Conservation (phyloP, 2,797 vertebrate species). For the Pangasius sanitwongsei region DNA sequence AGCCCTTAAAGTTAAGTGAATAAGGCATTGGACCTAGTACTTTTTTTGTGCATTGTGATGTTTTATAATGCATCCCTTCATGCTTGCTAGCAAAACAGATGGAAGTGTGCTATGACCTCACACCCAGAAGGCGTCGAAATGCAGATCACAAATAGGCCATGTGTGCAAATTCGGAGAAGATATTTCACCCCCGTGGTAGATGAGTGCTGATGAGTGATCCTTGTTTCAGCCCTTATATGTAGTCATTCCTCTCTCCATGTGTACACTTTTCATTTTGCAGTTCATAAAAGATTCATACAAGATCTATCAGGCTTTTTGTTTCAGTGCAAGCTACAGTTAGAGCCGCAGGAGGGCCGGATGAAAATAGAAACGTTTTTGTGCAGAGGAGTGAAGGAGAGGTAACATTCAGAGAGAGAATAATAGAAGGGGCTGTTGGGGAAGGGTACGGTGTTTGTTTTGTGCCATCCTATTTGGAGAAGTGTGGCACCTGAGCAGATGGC, state of each 20-base stretch:
- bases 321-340: constrained; percentile 32
- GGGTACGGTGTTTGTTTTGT: constrained; percentile 18
- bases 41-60: neutral
- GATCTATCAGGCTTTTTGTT: constrained; percentile 35
- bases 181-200: neutral
- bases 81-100: constrained; percentile 16
- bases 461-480: constrained; percentile 47
- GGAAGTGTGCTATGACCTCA: neutral
- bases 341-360: constrained; percentile 35
- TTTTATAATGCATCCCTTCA: neutral
- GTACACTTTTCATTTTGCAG: constrained; percentile 22
- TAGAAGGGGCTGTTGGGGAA: constrained; percentile 41
- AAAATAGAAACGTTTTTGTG: constrained; percentile 49
- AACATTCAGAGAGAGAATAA: constrained; percentile 18
- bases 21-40: neutral
- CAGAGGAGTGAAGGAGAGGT: constrained; percentile 28
- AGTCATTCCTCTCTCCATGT: neutral
- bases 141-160: neutral
- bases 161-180: neutral
- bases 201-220: neutral
- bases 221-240: neutral
- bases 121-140: constrained; percentile 2
- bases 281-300: constrained; percentile 28
- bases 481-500: constrained; percentile 75
- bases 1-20: neutral